phyloP scores from a whole-genome alignment of 2,113 vertebrate genomes.

The Gobio gobio region DNA sequence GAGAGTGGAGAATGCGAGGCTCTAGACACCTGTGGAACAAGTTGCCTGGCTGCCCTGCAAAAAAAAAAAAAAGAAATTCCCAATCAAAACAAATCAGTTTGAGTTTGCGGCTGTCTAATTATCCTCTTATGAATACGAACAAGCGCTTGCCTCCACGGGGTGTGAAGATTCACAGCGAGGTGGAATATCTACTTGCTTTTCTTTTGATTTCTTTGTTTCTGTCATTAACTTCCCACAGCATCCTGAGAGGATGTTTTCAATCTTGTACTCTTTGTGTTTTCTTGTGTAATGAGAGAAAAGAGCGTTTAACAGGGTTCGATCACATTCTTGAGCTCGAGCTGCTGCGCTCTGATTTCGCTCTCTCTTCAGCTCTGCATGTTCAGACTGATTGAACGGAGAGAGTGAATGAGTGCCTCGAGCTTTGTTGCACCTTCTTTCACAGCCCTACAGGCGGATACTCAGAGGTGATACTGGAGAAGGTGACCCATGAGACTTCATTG shows the following conservation, averaged over 20 bases:
- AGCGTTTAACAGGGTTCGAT: slow-evolving; percentile 21
- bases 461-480: not conserved
- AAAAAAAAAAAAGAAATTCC: not conserved
- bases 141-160: not conserved
- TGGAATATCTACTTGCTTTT: slow-evolving; percentile 31
- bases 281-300: slow-evolving; percentile 36
- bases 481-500: not conserved
- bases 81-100: slow-evolving; percentile 18
- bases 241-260: slow-evolving; percentile 48
- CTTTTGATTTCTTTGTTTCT: slow-evolving; percentile 38
- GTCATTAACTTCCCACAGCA: slow-evolving; percentile 37
- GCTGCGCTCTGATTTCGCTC: not conserved
- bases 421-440: slow-evolving; percentile 27
- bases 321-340: not conserved
- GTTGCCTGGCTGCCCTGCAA: not conserved
- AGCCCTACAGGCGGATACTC: slow-evolving; percentile 11
- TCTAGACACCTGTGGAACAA: slow-evolving; percentile 29
- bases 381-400: slow-evolving; percentile 15
- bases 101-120: slow-evolving; percentile 30
- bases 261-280: slow-evolving; percentile 37
- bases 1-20: not conserved
- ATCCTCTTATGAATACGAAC: slow-evolving; percentile 27
- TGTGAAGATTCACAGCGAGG: not conserved
- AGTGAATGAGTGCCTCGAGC: slow-evolving; percentile 10
- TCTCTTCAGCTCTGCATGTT: not conserved